Conservation (phyloP, 2,113 vertebrate species). For the Heptranchias perlo region DNA sequence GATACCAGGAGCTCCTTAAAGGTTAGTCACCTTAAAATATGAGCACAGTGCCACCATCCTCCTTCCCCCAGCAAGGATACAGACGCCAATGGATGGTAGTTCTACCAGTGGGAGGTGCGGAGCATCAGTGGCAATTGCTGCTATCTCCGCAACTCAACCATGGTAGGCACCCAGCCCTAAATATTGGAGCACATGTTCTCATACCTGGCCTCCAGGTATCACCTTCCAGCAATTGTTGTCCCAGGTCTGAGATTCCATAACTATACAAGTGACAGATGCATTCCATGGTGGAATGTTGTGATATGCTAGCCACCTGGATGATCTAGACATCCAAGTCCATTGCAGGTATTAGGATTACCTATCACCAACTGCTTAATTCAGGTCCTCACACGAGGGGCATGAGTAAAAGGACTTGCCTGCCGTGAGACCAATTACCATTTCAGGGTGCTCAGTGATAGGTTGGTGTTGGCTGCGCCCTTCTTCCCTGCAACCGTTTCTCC, state of each 20-base stretch:
- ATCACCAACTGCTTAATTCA: background rate
- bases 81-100: background rate
- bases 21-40: background rate
- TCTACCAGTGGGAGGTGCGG: background rate
- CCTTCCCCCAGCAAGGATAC: background rate
- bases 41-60: background rate
- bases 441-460: background rate
- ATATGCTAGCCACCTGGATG: background rate
- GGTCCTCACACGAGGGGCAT: background rate
- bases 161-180: background rate
- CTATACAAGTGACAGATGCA: background rate
- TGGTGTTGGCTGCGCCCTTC: background rate
- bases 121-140: background rate
- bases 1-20: background rate
- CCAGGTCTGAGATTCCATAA: background rate
- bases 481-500: background rate
- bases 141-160: background rate
- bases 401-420: background rate
- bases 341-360: background rate
- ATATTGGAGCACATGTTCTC: background rate
- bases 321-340: background rate
- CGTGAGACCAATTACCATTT: background rate
- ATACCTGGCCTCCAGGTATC: background rate
- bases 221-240: background rate
- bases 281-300: background rate